Base-by-base conservation (phyloP, 1,140 invertebrate species). In the Papilio dardanus region DNA sequence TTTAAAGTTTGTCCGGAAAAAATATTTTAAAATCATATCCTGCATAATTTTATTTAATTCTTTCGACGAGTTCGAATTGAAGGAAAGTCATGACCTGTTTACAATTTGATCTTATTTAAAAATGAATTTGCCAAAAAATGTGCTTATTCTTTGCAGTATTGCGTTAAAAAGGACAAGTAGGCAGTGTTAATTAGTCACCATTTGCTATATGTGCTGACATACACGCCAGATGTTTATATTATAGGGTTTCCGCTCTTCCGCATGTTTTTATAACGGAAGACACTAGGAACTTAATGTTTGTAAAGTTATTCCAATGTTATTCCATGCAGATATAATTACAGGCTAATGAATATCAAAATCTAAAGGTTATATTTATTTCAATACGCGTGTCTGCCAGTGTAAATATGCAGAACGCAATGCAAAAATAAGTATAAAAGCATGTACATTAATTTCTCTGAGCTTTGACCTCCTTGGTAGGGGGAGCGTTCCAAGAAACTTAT, bases 211-310 rank as follows among this genome's bases (percentile, higher is more conserved):
- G n/a, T 66, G 21, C 14, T 35, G 10, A 21, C 31, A 66, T n/a
- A 14, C 8, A 62, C 54, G 5, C 21, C 54, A 62, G 10, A 62
- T 62, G 54, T 30, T 16, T 62, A 14, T 28, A 19, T 50, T 62
- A 1, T 62, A 62, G 30, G 54, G 54, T 62, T 62, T 62, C 54
- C 3, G 24, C 24, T 0, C 54, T 62, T 62, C 54, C 54, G 24
- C n/a, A 7, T 62, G 50, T 62, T 62, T 62, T 62, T 30, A 62
- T 62, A 28, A 30, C 54, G 54, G 54, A 62, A 62, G 54, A 62
- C 24, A 19, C 30, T 4, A 62, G 54, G 24, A 62, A 14, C 3
- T 21, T 24, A 62, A 62, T 28, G 54, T 62, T 62, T 62, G 46
- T 50, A 50, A 50, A 62, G 24, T 58, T n/a, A n/a, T 58, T 3